A percentile compares a stretch with the other conserved stretches of the same genome.
phyloP scores from a whole-genome alignment of 2,113 vertebrate species.

The Heteronetta atricapilla region DNA sequence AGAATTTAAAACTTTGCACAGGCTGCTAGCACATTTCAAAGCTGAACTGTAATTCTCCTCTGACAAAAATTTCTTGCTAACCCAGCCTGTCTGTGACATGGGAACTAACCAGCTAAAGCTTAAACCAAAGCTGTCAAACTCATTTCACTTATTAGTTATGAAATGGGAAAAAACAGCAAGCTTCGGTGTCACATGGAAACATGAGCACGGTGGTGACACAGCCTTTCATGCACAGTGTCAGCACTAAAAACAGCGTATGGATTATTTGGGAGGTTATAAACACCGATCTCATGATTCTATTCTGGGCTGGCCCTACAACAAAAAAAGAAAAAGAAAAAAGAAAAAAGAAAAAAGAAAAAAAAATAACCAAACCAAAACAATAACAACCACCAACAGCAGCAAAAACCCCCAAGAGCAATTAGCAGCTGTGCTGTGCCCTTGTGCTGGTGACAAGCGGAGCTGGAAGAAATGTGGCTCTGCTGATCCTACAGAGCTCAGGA shows the following conservation, averaged over 20 bases:
- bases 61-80: constrained; percentile 47
- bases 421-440: not conserved
- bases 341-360: accelerated
- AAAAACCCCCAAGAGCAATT: not conserved
- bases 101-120: constrained; percentile 22
- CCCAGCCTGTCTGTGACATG: constrained; percentile 7
- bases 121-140: constrained; percentile 29
- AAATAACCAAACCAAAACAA: not conserved
- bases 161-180: constrained; percentile 17
- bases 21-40: not conserved
- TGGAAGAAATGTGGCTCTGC: not conserved
- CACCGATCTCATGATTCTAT: not conserved
- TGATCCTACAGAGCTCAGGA: not conserved
- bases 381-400: not conserved
- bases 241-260: constrained; percentile 15
- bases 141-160: constrained; percentile 30
- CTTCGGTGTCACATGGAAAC: constrained; percentile 20
- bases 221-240: not conserved
- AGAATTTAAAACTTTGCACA: constrained; percentile 33
- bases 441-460: not conserved
- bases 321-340: not conserved
- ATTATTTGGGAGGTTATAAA: constrained; percentile 52
- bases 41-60: constrained; percentile 10
- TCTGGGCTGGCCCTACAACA: constrained; percentile 3
- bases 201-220: not conserved